Evolutionary conservation across 2,113 vertebrate species (phyloP).

Genomic region (Halichoeres trimaculatus): DNA sequence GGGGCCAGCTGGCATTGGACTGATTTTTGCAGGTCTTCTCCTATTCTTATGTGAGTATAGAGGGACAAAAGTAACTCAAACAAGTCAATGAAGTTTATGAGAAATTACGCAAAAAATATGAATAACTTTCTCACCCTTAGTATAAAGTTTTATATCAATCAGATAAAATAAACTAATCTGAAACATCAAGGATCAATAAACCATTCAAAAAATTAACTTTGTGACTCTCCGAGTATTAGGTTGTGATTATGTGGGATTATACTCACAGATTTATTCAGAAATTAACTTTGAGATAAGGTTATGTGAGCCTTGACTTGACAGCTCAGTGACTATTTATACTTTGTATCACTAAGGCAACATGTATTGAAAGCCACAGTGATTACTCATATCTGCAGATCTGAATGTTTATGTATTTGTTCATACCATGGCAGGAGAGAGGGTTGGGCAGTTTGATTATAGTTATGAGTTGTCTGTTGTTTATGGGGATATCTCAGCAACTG

Average conservation of each 20-base stretch:
- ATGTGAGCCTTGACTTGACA: not conserved
- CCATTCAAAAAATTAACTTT: not conserved
- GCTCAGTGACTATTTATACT: not conserved
- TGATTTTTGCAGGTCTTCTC: constrained; percentile 70
- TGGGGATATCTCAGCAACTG: too few species aligned
- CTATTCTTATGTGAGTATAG: constrained; percentile 81
- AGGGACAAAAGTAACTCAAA: not conserved
- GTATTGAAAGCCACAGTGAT: not conserved
- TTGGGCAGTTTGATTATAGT: too few species aligned
- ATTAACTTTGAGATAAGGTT: not conserved
- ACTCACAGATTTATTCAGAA: too few species aligned
- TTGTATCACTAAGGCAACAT: not conserved
- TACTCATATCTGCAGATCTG: not conserved
- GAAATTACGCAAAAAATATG: not conserved
- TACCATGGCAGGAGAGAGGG: too few species aligned
- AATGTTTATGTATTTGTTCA: too few species aligned
- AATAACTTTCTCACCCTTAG: too few species aligned
- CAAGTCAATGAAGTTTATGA: not conserved
- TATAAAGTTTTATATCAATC: not conserved
- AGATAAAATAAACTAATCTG: not conserved
- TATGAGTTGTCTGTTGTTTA: too few species aligned
- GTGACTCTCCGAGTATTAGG: not conserved
- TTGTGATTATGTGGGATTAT: too few species aligned
- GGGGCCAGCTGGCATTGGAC: constrained; percentile 59
- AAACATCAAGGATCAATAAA: too few species aligned